Evolutionary conservation across 1,140 invertebrate species (phyloP), one percentile per base, ranked within the genome.

Genomic region (Dermatophagoides farinae): DNA sequence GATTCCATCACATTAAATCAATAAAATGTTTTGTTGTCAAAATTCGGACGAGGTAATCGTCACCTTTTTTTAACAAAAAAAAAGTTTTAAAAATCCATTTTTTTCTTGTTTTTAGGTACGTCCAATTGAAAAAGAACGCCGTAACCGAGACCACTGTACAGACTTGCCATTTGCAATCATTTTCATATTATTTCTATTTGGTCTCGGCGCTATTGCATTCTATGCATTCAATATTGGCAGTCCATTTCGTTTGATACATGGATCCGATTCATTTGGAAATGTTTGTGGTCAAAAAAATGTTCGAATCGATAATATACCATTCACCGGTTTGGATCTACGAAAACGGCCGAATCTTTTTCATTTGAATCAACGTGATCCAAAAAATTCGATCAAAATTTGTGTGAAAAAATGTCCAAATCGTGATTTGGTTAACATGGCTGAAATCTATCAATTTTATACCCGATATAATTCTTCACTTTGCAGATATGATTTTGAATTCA

Each of bases 261-360:
- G 90, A 49, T 90, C 87, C 73, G 89, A 96, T 71, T 90, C 86
- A 64, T 93, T 88, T 76, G 89, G 89, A n/a, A 93, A 95, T 71
- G 88, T 86, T 38, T 96, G 90, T 73, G 88, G 88, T 23, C 80
- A 84, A 49, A 80, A 82, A 65, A 80, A 80, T 62, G 85, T 86
- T 70, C 78, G 80, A 63, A 80, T 86, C 63, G 79, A 79, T 37
- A 80, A 81, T 66, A 77, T 84, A 65, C 77, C 82, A 8, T 72
- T 85, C 40, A 85, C 86, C 16, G 88, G 88, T 16, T 76, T 82
- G 64, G 83, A 88, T 68, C 88, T 85, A 50, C 77, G 76, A 31
- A 79, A 87, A 51, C 85, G 83, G 70, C 82, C 80, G 71, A 82
- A 70, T 49, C 25, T 93, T 25, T 85, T 91, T 65, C 91, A 85